Base-by-base conservation (phyloP, 2,888 invertebrate genomes). In the Trissonchulus sp. region DNA sequence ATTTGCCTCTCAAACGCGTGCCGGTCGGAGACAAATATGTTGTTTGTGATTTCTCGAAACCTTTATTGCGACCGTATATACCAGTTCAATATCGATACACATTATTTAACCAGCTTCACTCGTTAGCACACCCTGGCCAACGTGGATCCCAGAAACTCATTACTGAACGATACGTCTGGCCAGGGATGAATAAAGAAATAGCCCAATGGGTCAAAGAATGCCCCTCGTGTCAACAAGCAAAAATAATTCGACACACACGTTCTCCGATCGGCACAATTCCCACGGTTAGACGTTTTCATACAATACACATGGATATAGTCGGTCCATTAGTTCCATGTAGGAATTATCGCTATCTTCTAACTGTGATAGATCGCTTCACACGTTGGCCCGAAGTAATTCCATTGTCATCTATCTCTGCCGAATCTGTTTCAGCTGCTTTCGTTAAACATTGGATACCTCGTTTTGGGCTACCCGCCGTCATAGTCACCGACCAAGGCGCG, bases 301-400 rank as follows among this genome's bases (percentile, higher is more conserved):
- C 65, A 18, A 30, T 65, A 18, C 65, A 65, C n/a, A 65, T 65
- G 15, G 65, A 65, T 34, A 8, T 65, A 30, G 65, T 65, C 31
- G 65, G 65, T 18, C 65, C 65, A 34, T 65, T 65, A 30, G 31
- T 34, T 31, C 65, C 65, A 15, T 65, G 31, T 65, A 31, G 65
- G 15, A 34, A 34, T 15, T 65, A 15, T n/a, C 8, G 65, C 15
- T 34, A 65, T 65, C 31, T 65, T 8, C 31, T 65, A n/a, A 65
- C 65, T 15, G 34, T 65, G n/a, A n/a, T 65, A 8, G 65, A 65
- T 65, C 65, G 65, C 65, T 65, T 65, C 31, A 65, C 65, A 3
- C 8, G 65, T 31, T 65, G 65, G 65, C 15, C 8, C 8, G 65
- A 65, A 34, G 65, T n/a, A 30, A 30, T 65, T 31, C 65, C 65